Base-by-base conservation (phyloP, 2,797 vertebrate genomes). In the Gobionotothen gibberifrons region DNA sequence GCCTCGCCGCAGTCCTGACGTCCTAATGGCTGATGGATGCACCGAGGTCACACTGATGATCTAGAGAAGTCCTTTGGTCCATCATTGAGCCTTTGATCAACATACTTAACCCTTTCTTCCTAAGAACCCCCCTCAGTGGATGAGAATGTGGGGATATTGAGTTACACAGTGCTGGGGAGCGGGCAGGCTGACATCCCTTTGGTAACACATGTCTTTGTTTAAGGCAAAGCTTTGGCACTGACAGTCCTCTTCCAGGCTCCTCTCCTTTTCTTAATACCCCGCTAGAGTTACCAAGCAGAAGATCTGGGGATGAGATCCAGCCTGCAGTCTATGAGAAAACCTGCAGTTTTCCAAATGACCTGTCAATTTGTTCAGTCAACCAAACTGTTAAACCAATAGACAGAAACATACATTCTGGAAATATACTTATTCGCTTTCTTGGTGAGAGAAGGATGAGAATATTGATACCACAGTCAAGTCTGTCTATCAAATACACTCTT, bases 171-270 rank as follows among this genome's bases (percentile, higher is more conserved):
- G 74, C 74, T 74, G 81, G 69, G 82, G 89, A 89, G 83, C 44
- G 60, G 79, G 81, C 83, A 82, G 81, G 74, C 88, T 92, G 86
- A 91, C 88, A 86, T 91, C 89, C 76, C 82, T 91, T 86, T 92
- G 88, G 89, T 85, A 91, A 93, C 93, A 93, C 89, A 90, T 93
- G 93, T 92, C 92, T 93, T 93, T 94, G 92, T 93, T 94, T 94
- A 94, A 92, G 86, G 84, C 84, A 74, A 78, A 83, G 77, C 84
- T 89, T 74, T 73, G 72, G 86, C 78, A 85, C 84, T 87, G 87
- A 87, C 76, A 79, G 76, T 82, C 74, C 74, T 82, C 70, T 67
- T 85, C 82, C 73, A 85, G 83, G 53, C 81, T 82, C 58, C 43
- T 75, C 39, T 73, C 57, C 72, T 81, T 75, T 62, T 78, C 65